Evolutionary conservation across 92 coral and sea anemone genomes (phyloP).

Genomic region (Pocillopora meandrina): DNA sequence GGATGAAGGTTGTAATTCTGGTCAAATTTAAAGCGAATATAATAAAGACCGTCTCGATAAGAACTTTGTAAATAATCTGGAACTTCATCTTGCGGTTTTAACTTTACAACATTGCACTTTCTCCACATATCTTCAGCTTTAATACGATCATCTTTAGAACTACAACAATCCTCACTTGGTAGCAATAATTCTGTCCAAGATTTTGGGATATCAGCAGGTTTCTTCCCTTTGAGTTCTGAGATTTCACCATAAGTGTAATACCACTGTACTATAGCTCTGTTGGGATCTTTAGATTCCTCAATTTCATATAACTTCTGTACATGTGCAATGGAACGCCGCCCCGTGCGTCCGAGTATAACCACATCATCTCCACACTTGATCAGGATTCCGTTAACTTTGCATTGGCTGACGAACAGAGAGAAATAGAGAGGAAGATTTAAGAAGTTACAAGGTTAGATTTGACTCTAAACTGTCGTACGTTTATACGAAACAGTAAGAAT

Average conservation of each 20-base stretch:
- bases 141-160: slow-evolving; percentile 48
- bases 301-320: slow-evolving; percentile 60
- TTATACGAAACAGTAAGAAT: too few species aligned
- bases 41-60: slow-evolving; percentile 44
- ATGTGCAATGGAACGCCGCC: slow-evolving; percentile 57
- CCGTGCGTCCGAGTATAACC: slow-evolving; percentile 41
- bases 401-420: slow-evolving; percentile 4
- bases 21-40: slow-evolving; percentile 80
- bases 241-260: slow-evolving; percentile 63
- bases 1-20: slow-evolving; percentile 54
- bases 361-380: slow-evolving; percentile 72
- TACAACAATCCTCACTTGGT: slow-evolving; percentile 51
- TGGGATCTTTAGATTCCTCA: slow-evolving; percentile 55
- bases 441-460: neutral
- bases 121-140: slow-evolving; percentile 78
- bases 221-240: slow-evolving; percentile 13
- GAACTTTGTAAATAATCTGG: slow-evolving; percentile 25
- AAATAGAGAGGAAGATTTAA: neutral
- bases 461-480: neutral
- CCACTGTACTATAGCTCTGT: slow-evolving; percentile 82
- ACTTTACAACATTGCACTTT: slow-evolving; percentile 57
- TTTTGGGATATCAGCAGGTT: slow-evolving; percentile 33
- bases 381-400: slow-evolving; percentile 8
- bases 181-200: slow-evolving; percentile 65
- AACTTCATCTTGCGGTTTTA: slow-evolving; percentile 27